phyloP scores from a whole-genome alignment of 2,113 vertebrate species.

The Carassius auratus region DNA sequence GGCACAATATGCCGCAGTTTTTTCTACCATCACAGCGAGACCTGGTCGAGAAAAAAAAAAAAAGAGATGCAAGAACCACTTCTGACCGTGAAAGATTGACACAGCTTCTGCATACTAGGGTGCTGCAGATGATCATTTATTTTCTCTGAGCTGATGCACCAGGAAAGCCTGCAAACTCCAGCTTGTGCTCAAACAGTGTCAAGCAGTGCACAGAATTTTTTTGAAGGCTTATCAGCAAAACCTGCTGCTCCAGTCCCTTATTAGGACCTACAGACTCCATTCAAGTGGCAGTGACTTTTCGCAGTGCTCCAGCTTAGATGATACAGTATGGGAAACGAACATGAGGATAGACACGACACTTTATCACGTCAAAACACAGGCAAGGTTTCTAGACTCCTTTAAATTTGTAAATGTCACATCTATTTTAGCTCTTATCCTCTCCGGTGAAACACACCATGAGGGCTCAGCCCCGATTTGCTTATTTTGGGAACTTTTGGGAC shows the following conservation, averaged over 20 bases:
- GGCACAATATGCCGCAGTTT: not conserved
- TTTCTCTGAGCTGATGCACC: slow-evolving; percentile 7
- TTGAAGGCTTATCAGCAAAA: slow-evolving; percentile 41
- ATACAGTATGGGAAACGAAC: not conserved
- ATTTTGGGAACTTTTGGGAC: slow-evolving; percentile 5
- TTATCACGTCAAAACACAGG: slow-evolving; percentile 19
- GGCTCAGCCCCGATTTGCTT: not conserved
- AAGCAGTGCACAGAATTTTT: not conserved
- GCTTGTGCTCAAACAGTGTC: slow-evolving; percentile 7
- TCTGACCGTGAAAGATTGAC: not conserved
- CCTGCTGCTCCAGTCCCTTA: slow-evolving; percentile 24
- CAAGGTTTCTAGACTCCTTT: not conserved
- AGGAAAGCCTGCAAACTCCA: slow-evolving; percentile 35
- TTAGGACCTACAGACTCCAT: slow-evolving; percentile 18
- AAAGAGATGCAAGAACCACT: not conserved
- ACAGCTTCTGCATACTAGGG: not conserved
- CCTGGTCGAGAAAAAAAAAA: not conserved
- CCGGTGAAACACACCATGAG: not conserved
- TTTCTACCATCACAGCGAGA: not conserved
- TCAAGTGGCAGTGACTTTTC: slow-evolving; percentile 23
- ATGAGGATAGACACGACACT: slow-evolving; percentile 10
- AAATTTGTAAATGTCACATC: slow-evolving; percentile 16
- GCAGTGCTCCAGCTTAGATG: not conserved
- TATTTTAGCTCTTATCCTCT: slow-evolving; percentile 1
- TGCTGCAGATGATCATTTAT: slow-evolving; percentile 15